These are phyloP conservation scores for Drymodes brunneopygia DNA, from an alignment of 2,113 vertebrate species.

Conservation along the genomic window DNA sequence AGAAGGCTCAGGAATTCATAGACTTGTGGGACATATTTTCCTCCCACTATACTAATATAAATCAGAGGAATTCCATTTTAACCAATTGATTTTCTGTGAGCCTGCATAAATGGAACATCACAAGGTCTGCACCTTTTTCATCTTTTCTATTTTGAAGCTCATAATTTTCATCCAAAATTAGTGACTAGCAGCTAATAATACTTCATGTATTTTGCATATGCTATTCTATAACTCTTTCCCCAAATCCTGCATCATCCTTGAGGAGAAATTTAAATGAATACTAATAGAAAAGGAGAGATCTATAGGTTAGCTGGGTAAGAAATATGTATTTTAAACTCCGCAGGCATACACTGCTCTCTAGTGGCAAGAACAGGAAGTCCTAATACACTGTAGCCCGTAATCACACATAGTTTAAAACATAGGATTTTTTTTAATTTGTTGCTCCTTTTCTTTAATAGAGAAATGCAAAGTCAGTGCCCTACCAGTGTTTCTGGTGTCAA, in stretches of 20 bases:
- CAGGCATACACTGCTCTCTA: conserved; percentile 70
- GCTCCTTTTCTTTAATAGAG: not conserved
- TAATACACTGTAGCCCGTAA: not conserved
- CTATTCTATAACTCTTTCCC: not conserved
- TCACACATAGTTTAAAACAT: not conserved
- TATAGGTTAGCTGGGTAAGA: not conserved
- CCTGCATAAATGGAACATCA: not conserved
- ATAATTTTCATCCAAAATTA: not conserved
- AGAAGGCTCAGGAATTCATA: not conserved
- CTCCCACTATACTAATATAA: not conserved
- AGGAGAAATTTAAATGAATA: not conserved
- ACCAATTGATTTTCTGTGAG: not conserved
- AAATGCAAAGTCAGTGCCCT: not conserved
- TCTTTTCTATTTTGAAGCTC: not conserved
- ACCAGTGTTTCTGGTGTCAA: not conserved
- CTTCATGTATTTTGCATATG: not conserved
- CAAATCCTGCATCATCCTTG: not conserved
- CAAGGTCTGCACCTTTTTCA: not conserved
- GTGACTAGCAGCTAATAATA: not conserved
- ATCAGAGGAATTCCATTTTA: not conserved
- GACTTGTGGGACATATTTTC: not conserved
- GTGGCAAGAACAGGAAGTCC: conserved; percentile 42
- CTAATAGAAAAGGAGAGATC: not conserved
- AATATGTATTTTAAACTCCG: not conserved
- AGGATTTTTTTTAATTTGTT: not conserved